Base-by-base conservation (phyloP, 2,797 vertebrate species). In the Schizopygopsis pylzovi region DNA sequence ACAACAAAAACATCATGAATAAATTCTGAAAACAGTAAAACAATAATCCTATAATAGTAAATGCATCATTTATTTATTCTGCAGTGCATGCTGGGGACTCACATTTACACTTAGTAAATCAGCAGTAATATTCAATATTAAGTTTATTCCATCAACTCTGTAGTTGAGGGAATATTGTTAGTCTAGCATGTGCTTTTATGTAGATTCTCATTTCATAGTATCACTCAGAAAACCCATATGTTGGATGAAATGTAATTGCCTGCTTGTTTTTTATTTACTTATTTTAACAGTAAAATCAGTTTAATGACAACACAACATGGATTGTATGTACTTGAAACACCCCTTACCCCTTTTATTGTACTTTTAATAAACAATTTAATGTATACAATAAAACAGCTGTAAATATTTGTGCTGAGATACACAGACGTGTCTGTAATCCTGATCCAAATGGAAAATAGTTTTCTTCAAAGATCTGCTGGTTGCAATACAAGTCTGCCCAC, bases 361-460 rank as follows among this genome's bases (percentile, higher is more conserved):
- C 56, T 67, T 76, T 83, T 56, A 63, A n/a, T n/a, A n/a, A n/a
- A n/a, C n/a, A n/a, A n/a, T n/a, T n/a, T n/a, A n/a, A n/a, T n/a
- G n/a, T n/a, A 43, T 10, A 67, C 16, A 43, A 47, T 54, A 67
- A 63, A 63, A 63, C 5, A 10, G n/a, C 67, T 22, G 25, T 77
- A 41, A 79, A 59, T 78, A n/a, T 43, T 15, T 70, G 63, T 59
- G 49, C 22, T 70, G 75, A 78, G 63, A 41, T 45, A 71, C 25
- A 71, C 16, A 25, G 16, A 71, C 6, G 5, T 79, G 83, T 79
- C 49, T 79, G 9, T 61, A 45, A 59, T 16, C 37, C 63, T 78
- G 49, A 84, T 85, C 49, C 25, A 67, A 61, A 39, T 79, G 52
- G 65, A 67, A 79, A 79, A 79, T 20, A 68, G 73, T 70, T 72